Evolutionary conservation across 2,888 invertebrate species (phyloP), one percentile per base, ranked within the genome.

Genomic region (Pristionchus mayeri): DNA sequence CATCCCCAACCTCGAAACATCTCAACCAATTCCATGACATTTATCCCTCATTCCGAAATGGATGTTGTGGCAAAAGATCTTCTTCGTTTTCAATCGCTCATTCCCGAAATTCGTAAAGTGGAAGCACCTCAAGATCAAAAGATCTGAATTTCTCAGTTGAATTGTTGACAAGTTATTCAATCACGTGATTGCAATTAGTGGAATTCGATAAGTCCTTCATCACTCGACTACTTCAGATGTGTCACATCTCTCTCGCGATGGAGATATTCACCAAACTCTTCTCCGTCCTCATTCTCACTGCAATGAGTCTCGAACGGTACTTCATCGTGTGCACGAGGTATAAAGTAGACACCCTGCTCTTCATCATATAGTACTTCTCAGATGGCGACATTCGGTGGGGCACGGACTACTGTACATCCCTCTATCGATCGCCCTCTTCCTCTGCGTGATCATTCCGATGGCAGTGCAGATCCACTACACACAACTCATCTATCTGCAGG

Each of bases 301-400:
- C 88, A 30, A 90, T 91, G 90, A 90, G 89, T 76, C 85, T 91
- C 75, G 90, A 91, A 85, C 81, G 91, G 48, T 91, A 90, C 79
- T 88, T 91, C 71, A 89, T 91, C 75, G 91, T 91, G 7, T 91
- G 91, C 63, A 91, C 90, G 0, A 86, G 88, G 88, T 91, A 71
- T 71, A n/a, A n/a, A 24, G 37, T 82, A 60, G 81, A n/a, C 13
- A 11, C 76, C 76, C 11, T 4, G 7, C 30, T 18, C n/a, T 63
- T 13, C 6, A 13, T 63, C 63, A n/a, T 27, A 54, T 18, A 4
- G 54, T 21, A 48, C 7, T 3, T 82, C 85, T 21, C 85, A 87
- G 89, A 82, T 85, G 85, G 85, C 81, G 85, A 34, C 85, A 85
- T 34, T 85, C 85, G 27, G 52, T 85, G 54, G 60, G 50, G 0